Evolutionary conservation across 2,113 vertebrate species (phyloP).

Genomic region (Saccopteryx leptura): DNA sequence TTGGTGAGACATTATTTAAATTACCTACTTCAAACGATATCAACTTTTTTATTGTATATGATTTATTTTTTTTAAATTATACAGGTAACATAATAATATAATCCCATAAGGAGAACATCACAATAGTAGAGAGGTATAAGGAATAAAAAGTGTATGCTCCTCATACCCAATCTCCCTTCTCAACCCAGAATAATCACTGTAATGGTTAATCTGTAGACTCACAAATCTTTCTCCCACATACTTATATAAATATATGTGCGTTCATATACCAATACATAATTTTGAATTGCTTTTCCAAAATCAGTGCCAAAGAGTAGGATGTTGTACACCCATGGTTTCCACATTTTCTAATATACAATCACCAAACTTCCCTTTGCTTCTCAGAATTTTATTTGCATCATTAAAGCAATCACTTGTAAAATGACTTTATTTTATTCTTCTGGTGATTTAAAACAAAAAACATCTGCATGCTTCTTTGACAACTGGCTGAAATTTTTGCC

Average conservation of each 20-base stretch:
- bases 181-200: not conserved
- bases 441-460: conserved; percentile 28
- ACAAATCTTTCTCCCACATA: not conserved
- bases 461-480: not conserved
- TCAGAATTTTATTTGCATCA: conserved; percentile 26
- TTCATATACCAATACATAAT: not conserved
- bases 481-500: not conserved
- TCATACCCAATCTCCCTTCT: not conserved
- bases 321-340: not conserved
- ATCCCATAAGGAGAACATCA: not conserved
- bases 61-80: not conserved
- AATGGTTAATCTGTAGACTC: not conserved
- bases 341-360: not conserved
- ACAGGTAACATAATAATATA: not conserved
- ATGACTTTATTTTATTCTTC: not conserved
- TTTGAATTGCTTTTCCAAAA: conserved; percentile 7
- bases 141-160: not conserved
- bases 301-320: not conserved
- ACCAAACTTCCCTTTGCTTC: not conserved
- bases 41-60: not conserved
- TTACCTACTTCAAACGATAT: not conserved
- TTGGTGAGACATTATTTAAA: conserved; percentile 23
- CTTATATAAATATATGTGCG: not conserved
- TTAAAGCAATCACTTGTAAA: conserved; percentile 20
- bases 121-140: not conserved